phyloP scores from a whole-genome alignment of 1,140 invertebrate genomes.

The Cephus cinctus region DNA sequence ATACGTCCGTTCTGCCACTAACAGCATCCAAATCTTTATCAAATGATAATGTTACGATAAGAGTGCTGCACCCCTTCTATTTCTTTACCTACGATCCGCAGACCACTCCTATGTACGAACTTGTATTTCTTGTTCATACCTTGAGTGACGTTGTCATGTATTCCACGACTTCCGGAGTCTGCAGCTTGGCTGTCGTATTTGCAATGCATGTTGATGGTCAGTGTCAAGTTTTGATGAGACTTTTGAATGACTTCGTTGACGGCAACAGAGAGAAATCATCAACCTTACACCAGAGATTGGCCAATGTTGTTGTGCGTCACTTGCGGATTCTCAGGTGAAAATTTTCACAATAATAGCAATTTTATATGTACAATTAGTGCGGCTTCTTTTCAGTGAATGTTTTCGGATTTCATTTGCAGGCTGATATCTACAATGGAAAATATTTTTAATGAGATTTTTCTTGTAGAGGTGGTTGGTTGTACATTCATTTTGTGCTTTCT shows the following conservation, averaged over 20 bases:
- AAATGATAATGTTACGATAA: conserved; percentile 2
- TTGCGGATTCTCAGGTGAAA: conserved; percentile 14
- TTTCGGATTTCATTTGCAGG: background rate
- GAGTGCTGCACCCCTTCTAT: conserved; percentile 6
- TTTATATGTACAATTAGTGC: background rate
- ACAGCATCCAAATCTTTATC: background rate
- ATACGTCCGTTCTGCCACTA: conserved; percentile 5
- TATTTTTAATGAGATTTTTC: conserved; percentile 3
- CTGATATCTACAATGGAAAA: conserved; percentile 2
- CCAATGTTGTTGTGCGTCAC: conserved; percentile 1
- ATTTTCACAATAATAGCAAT: background rate
- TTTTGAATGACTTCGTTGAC: conserved; percentile 12
- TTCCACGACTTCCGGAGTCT: conserved; percentile 10
- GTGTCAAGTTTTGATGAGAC: conserved; percentile 10
- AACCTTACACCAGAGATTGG: background rate
- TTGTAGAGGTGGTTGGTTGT: background rate
- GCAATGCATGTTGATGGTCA: conserved; percentile 22
- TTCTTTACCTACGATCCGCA: background rate
- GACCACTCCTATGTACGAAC: conserved; percentile 16
- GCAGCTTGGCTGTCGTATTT: conserved; percentile 17
- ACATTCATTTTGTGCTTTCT: background rate
- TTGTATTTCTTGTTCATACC: conserved; percentile 12
- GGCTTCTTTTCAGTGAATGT: conserved; percentile 5
- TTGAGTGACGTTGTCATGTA: conserved; percentile 13
- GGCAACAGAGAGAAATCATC: background rate